Base-by-base conservation (phyloP, 2,888 invertebrate species). In the Baronia brevicornis region DNA sequence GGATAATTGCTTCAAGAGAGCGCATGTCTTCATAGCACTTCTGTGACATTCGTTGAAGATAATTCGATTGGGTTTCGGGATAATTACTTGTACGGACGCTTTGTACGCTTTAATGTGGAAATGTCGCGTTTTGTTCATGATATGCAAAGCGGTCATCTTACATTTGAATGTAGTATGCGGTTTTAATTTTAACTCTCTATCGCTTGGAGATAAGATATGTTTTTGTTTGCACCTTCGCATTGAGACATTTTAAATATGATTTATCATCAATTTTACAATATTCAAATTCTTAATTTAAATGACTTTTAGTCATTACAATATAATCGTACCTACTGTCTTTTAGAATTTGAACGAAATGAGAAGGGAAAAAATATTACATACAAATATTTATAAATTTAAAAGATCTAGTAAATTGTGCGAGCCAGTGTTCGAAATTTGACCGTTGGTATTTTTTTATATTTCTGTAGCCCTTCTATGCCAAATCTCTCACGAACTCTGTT, bases 31-130 rank as follows among this genome's bases (percentile, higher is more conserved):
- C 66, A 62, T 66, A 51, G 43, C 54, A 65, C 64, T 69, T 67
- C 56, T 58, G 61, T 71, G 72, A 66, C 75, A 61, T 63, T 58
- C 53, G 51, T 44, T 53, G 53, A 54, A 62, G 62, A 60, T 78
- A 82, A 82, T 73, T 73, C 64, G 70, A 82, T 80, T 78, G 60
- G 56, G 60, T 61, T 55, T 51, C 51, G 57, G 69, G 63, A 67
- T 77, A 75, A 78, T 74, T 67, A 57, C 47, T 48, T 51, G 50
- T 47, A 45, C 44, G 43, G 19, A 17, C 43, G 46, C 46, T 52
- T 52, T 48, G 47, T 54, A 41, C 51, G 40, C 41, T 54, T 53
- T 49, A 53, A 54, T 43, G 43, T 44, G 37, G 31, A 41, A 37
- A 33, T 29, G 42, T 40, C 36, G 39, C 36, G 41, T 46, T 45